Base-by-base conservation (phyloP, 2,797 vertebrate genomes). In the Tadarida brasiliensis region DNA sequence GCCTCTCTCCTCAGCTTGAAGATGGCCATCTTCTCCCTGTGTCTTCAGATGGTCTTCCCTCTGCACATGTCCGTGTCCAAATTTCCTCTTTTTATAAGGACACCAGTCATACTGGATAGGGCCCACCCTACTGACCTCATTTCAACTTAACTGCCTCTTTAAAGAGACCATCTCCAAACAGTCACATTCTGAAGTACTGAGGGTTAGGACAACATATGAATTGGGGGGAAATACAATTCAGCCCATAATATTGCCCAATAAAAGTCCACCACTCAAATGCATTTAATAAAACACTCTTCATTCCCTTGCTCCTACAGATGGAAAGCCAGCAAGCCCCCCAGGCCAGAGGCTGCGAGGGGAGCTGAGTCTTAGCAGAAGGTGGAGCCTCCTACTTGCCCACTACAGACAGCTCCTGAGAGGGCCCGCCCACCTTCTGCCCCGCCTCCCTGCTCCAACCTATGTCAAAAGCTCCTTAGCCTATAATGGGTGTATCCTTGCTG, bases 401-500 rank as follows among this genome's bases (percentile, higher is more conserved):
- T 12, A 19, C 19, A 63, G 65, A 35, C 59, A 51, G 65, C 22
- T 19, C 11, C 59, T 16, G 6, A 35, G 10, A 16, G 47, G 26
- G 28, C 5, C 39, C 19, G 56, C 78, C 22, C n/a, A 51, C 11
- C 10, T 4, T 7, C 57, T 12, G n/a, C 15, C 67, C 71, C 54
- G 22, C 28, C 89, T 97, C 51, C 57, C 88, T 89, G 82, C 76
- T 73, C 68, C 57, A 59, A 5, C 74, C 80, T 89, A 94, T 86
- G 76, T 44, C 51, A 35, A 22, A 77, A 78, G 39, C 30, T 22
- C 68, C 8, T 63, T 14, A 59, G 49, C 28, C 88, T 39, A n/a
- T 26, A 51, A 44, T 2, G 61, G 39, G 20, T 68, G 63, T 84
- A 35, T 10, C 16, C 5, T 10, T 47, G 6, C 20, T 24, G 28